These are phyloP conservation scores for Acrossocheilus wenchowensis DNA, from an alignment of 2,797 vertebrate genomes.

Conservation along the genomic window DNA sequence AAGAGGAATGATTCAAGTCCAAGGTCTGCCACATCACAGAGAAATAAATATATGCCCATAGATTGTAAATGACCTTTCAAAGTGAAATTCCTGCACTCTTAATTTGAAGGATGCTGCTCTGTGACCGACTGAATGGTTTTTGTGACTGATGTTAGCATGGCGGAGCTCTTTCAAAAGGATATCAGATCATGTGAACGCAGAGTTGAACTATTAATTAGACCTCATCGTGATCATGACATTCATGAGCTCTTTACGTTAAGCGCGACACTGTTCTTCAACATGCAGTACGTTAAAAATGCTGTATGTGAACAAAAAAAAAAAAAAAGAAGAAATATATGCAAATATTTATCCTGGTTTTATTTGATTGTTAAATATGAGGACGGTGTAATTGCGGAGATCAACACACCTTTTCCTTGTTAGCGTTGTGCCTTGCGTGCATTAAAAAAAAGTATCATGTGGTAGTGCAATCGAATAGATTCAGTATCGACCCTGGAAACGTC, in stretches of 20 bases:
- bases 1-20: constrained; percentile 20
- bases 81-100: constrained; percentile 21
- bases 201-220: constrained; percentile 14
- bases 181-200: not conserved
- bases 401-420: constrained; percentile 44
- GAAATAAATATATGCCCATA: constrained; percentile 35
- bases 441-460: constrained; percentile 25
- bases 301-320: not conserved
- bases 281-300: constrained; percentile 29
- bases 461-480: constrained; percentile 6
- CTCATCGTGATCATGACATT: constrained; percentile 5
- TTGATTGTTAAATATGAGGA: constrained; percentile 42
- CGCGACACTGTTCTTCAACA: constrained; percentile 12
- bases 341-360: constrained; percentile 37
- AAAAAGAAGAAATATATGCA: constrained; percentile 47
- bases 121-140: constrained; percentile 15
- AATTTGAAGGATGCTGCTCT: constrained; percentile 20
- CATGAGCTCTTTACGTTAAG: not conserved
- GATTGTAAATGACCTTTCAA: constrained; percentile 30
- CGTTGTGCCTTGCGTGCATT: constrained; percentile 55
- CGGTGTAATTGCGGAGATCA: constrained; percentile 30
- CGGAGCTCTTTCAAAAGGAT: not conserved
- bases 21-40: constrained; percentile 16
- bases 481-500: constrained; percentile 22
- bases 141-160: constrained; percentile 15